These are phyloP conservation scores for Eilema depressum DNA, from an alignment of 2,888 invertebrate species.

Conservation along the genomic window DNA sequence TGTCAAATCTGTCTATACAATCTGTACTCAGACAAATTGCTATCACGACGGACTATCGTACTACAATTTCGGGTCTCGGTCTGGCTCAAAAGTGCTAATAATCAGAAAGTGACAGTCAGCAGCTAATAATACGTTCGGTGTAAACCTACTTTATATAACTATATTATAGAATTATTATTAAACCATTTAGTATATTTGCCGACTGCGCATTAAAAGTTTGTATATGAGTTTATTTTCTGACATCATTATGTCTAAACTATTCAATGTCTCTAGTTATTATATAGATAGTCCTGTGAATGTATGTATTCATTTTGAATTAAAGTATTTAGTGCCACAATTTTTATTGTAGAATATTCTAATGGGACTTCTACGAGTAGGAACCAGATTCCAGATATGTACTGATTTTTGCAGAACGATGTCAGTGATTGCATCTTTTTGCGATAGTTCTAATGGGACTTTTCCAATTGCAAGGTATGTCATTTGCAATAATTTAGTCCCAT, in stretches of 20 bases:
- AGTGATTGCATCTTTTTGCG: not conserved
- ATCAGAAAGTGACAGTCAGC: not conserved
- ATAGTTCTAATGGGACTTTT: no score
- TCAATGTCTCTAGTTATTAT: conserved; percentile 41
- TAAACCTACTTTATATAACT: not conserved
- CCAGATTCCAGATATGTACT: not conserved
- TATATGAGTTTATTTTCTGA: conserved; percentile 46
- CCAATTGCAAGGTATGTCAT: not conserved
- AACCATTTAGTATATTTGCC: conserved; percentile 9
- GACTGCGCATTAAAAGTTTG: conserved; percentile 38
- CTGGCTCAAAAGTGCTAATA: no score
- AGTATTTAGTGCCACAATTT: conserved; percentile 37
- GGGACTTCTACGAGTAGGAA: not conserved
- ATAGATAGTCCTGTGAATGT: conserved; percentile 40
- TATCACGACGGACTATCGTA: no score
- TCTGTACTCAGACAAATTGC: no score
- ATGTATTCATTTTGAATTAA: conserved; percentile 42
- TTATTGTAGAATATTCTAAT: not conserved
- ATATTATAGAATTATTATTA: not conserved
- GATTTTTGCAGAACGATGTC: not conserved
- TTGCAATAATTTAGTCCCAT: not conserved
- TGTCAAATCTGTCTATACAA: no score
- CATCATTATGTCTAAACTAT: conserved; percentile 37
- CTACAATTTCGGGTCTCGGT: no score
- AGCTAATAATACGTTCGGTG: not conserved